Base-by-base conservation (phyloP, 2,113 vertebrate species). In the Pteronura brasiliensis region DNA sequence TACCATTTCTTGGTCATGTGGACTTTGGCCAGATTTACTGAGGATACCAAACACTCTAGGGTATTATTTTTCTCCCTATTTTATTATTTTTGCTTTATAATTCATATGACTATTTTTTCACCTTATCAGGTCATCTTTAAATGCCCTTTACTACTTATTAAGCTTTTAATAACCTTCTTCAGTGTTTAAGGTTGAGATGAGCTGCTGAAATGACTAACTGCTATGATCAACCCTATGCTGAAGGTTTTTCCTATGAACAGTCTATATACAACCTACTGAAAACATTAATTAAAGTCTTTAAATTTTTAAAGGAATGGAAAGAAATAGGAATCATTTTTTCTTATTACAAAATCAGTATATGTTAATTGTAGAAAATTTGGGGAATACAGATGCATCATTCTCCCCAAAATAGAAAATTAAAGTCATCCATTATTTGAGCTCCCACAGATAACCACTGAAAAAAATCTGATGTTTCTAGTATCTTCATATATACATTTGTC, bases 291-390 rank as follows among this genome's bases (percentile, higher is more conserved):
- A 63, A 90, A 72, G 39, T 20, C 21, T 74, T 90, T 92, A 86
- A 39, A 69, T 92, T 96, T 96, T 90, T 90, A 94, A 91, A 93
- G 49, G 72, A 96, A 67, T 36, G 49, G 27, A 88, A 90, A 95
- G 52, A 94, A 95, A 87, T 61, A 87, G 83, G 71, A 86, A 84
- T 79, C 94, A 71, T 25, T 57, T 97, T 87, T 96, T 80, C 49
- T 88, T 85, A 93, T 89, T 93, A 89, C 11, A 97, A 96, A 97
- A 96, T 92, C 74, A 93, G 59, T 87, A 85, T 63, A 61, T 87
- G 67, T 85, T 90, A 93, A 81, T n/a, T 94, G 80, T 80, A 83
- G 84, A 96, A 96, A 95, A 90, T 84, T 76, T 21, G 71, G 80
- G 42, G 18, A 90, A 69, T 76, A 89, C 17, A 61, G 67, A 82